A percentile compares a stretch with the other conserved stretches of the same genome.
These are phyloP conservation scores for Cranoglanis bouderius DNA, from an alignment of 2,113 vertebrate species.

Conservation along the genomic window DNA sequence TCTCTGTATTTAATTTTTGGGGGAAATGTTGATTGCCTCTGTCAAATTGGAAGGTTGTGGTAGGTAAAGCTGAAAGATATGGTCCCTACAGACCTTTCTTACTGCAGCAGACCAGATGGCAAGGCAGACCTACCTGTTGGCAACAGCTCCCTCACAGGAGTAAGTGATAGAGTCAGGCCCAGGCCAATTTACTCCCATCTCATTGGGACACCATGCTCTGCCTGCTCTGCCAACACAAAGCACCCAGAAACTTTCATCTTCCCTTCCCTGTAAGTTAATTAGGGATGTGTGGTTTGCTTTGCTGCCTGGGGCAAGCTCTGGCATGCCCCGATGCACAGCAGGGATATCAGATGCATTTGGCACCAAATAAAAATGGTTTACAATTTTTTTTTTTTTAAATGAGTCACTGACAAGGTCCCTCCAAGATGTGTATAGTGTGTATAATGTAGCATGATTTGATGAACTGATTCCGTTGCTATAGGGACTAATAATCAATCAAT, in stretches of 20 bases:
- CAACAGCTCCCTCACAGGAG: constrained; percentile 45
- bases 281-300: constrained; percentile 50
- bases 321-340: constrained; percentile 37
- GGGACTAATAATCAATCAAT: constrained; percentile 47
- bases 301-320: constrained; percentile 45
- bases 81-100: constrained; percentile 40
- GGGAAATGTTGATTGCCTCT: constrained; percentile 18
- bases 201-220: constrained; percentile 22
- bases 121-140: constrained; percentile 47
- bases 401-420: constrained; percentile 25
- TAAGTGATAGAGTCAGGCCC: constrained; percentile 16
- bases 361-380: constrained; percentile 30
- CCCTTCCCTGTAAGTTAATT: constrained; percentile 57
- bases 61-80: constrained; percentile 15
- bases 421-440: constrained; percentile 37
- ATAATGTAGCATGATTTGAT: constrained; percentile 31
- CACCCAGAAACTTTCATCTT: constrained; percentile 52
- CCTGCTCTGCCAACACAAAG: constrained; percentile 38
- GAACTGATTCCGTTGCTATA: constrained; percentile 25
- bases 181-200: constrained; percentile 49
- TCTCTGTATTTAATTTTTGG: background rate
- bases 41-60: constrained; percentile 34
- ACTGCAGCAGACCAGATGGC: constrained; percentile 51
- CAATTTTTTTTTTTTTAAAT: no score
- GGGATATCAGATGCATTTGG: constrained; percentile 49